A percentile compares a stretch with the other conserved stretches of the same genome.
These are phyloP conservation scores for Phataginus tetradactyla DNA, from an alignment of 2,797 vertebrate species.

Conservation along the genomic window DNA sequence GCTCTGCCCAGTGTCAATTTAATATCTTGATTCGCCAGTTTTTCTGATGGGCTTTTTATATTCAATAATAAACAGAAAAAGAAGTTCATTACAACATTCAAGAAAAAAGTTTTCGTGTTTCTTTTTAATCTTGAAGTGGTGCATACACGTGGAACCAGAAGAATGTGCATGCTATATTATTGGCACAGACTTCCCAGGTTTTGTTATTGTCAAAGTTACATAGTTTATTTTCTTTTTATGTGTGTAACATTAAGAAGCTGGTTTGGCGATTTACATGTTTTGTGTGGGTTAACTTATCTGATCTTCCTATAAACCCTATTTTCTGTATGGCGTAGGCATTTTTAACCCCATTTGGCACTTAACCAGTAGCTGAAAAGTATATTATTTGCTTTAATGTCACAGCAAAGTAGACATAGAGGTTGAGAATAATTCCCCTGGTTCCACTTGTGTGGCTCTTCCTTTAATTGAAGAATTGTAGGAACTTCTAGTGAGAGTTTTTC, in stretches of 20 bases:
- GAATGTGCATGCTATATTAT: fast-evolving
- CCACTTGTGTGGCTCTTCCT: not conserved
- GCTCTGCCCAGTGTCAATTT: not conserved
- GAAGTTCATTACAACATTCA: not conserved
- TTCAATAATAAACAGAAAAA: not conserved
- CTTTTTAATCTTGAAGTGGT: not conserved
- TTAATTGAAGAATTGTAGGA: not conserved
- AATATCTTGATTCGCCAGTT: not conserved
- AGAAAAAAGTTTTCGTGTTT: not conserved
- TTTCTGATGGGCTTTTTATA: not conserved
- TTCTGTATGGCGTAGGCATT: not conserved
- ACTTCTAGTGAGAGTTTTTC: not conserved
- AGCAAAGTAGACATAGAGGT: not conserved
- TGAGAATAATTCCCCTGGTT: not conserved
- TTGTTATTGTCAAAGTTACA: not conserved
- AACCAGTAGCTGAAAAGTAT: not conserved
- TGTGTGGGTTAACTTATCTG: not conserved
- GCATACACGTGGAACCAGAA: not conserved
- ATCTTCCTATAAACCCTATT: not conserved
- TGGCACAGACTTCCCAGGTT: not conserved
- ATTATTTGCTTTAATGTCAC: not conserved
- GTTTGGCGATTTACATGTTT: not conserved
- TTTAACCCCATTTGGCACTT: not conserved
- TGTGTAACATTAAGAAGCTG: not conserved
- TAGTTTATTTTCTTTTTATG: not conserved